These are phyloP conservation scores for Peromyscus aztecus DNA, from an alignment of 2,797 vertebrate species.

Conservation along the genomic window DNA sequence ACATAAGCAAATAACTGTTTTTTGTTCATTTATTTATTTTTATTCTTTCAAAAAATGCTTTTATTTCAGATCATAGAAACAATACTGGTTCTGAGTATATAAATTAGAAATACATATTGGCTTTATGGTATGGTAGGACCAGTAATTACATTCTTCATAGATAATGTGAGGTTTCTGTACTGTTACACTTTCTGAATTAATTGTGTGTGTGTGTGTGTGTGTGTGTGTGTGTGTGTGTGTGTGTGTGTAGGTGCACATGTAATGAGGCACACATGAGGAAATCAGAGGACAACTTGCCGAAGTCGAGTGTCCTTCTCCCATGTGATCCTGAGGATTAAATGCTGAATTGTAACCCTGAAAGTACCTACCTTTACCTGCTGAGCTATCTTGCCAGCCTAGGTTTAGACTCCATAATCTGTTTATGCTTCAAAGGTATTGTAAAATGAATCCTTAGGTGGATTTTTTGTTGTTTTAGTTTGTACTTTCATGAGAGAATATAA, in stretches of 20 bases:
- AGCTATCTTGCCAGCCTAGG: not conserved
- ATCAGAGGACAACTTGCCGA: not conserved
- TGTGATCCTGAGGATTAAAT: not conserved
- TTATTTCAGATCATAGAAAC: not conserved
- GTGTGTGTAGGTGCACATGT: not conserved
- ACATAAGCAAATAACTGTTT: not conserved
- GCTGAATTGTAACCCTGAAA: too few species aligned
- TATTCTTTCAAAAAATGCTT: not conserved
- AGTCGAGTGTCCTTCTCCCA: too few species aligned
- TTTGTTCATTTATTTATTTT: not conserved
- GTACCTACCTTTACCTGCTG: too few species aligned
- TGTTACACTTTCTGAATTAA: not conserved
- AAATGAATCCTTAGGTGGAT: not conserved
- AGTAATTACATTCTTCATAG: not conserved
- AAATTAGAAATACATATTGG: not conserved
- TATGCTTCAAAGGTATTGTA: not conserved
- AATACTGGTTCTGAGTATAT: not conserved
- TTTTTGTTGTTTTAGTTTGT: not conserved
- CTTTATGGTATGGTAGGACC: too few species aligned
- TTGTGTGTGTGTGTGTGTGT: too few species aligned
- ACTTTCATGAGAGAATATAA: not conserved
- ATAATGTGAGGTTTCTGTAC: not conserved
- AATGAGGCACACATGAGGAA: not conserved
- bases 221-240: too few species aligned
- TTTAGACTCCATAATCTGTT: not conserved